Evolutionary conservation across 2,113 vertebrate genomes (phyloP).

Genomic region (Corydoras sp.): DNA sequence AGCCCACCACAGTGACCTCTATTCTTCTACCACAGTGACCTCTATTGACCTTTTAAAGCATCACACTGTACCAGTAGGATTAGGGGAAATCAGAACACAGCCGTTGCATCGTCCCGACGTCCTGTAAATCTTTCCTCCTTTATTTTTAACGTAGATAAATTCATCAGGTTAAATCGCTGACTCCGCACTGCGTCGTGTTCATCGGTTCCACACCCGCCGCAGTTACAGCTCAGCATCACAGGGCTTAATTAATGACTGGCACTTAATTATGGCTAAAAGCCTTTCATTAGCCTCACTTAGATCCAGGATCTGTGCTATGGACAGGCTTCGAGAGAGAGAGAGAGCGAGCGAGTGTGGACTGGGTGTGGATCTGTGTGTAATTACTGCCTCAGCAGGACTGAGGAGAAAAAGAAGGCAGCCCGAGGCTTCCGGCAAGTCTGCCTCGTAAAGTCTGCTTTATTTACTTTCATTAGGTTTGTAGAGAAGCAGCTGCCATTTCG

Average conservation of each 20-base stretch:
- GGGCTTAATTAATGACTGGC: not conserved
- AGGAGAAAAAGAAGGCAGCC: conserved; percentile 26
- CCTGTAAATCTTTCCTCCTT: too few relatives aligned
- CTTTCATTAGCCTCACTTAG: conserved; percentile 9
- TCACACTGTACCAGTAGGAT: too few relatives aligned
- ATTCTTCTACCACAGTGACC: too few relatives aligned
- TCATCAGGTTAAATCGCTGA: too few relatives aligned
- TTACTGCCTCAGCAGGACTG: conserved; percentile 6
- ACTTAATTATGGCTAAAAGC: conserved; percentile 12
- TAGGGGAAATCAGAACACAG: too few relatives aligned
- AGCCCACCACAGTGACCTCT: too few relatives aligned
- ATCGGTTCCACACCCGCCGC: not conserved
- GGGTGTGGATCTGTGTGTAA: conserved; percentile 28
- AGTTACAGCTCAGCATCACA: not conserved
- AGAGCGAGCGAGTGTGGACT: conserved; percentile 1
- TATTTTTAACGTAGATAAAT: too few relatives aligned
- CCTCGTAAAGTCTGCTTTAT: conserved; percentile 37
- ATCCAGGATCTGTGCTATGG: not conserved
- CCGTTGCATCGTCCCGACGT: too few relatives aligned
- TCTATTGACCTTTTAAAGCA: too few relatives aligned
- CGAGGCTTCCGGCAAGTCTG: conserved; percentile 27
- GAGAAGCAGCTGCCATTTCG: conserved; percentile 20
- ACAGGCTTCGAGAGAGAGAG: not conserved
- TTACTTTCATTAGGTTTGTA: conserved; percentile 35
- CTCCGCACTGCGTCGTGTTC: too few relatives aligned